Conservation (phyloP, 2,797 vertebrate species). For the Hyperoplus immaculatus region DNA sequence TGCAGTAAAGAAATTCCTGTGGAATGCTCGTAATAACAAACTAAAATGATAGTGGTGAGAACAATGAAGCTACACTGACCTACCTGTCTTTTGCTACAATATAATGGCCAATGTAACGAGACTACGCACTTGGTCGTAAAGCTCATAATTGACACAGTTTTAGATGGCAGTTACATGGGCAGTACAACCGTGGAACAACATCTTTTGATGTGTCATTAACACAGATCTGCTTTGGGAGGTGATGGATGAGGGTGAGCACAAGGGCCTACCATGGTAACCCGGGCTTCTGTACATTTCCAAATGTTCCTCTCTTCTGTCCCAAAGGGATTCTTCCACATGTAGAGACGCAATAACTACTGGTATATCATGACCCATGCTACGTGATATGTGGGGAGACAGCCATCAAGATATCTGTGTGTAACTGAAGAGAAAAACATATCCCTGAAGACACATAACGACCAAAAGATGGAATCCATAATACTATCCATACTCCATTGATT, state of each 20-base stretch:
- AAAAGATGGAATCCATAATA: not conserved
- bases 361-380: slow-evolving; percentile 11
- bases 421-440: slow-evolving; percentile 2
- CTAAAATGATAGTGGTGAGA: not conserved
- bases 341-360: not conserved
- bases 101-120: not conserved
- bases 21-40: not conserved
- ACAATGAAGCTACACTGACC: not conserved
- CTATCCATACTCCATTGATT: not conserved
- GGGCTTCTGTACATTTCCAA: slow-evolving; percentile 44
- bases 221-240: slow-evolving; percentile 10
- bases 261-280: slow-evolving; percentile 18
- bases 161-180: not conserved
- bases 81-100: not conserved
- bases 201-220: not conserved
- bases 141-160: not conserved
- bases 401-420: slow-evolving; percentile 1
- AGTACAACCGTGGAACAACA: too few species aligned
- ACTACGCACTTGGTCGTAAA: not conserved
- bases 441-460: not conserved
- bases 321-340: slow-evolving; percentile 19
- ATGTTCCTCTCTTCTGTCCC: slow-evolving; percentile 5
- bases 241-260: slow-evolving; percentile 36
- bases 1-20: too few species aligned
- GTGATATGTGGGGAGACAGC: not conserved